A percentile compares a stretch with the other conserved stretches of the same genome.
These are phyloP conservation scores for Cynoglossus semilaevis DNA, from an alignment of 2,113 vertebrate genomes.

Conservation along the genomic window DNA sequence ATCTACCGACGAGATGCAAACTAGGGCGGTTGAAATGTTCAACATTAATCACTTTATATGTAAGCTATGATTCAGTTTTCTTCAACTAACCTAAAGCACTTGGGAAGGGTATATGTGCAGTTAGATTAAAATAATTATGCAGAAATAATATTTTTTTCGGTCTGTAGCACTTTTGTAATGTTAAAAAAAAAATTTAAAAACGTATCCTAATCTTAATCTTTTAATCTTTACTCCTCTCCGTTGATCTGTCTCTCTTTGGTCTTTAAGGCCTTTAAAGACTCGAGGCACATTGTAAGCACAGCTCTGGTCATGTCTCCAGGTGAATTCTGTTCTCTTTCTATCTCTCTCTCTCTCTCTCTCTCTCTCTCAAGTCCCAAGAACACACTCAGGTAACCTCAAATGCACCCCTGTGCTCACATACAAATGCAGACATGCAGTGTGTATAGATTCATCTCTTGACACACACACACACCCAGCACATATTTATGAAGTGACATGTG, in stretches of 20 bases:
- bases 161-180: no score
- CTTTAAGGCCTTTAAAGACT: conserved; percentile 24
- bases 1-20: no score
- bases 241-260: conserved; percentile 1
- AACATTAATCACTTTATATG: no score
- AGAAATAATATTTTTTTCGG: no score
- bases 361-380: conserved; percentile 22
- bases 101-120: no score
- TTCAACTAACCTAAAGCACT: no score
- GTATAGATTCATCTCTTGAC: conserved; percentile 41
- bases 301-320: conserved; percentile 53
- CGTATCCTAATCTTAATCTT: no score
- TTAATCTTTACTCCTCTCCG: neutral
- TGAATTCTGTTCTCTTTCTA: conserved; percentile 61
- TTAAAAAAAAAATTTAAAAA: no score
- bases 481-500: conserved; percentile 59
- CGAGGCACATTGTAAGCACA: conserved; percentile 34
- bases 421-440: conserved; percentile 22
- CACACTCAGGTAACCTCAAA: conserved; percentile 39
- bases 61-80: no score
- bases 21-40: no score
- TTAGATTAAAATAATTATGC: no score
- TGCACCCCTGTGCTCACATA: conserved; percentile 6
- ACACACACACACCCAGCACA: conserved; percentile 48
- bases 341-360: conserved; percentile 9